These are phyloP conservation scores for Phrynocephalus versicolor DNA, from an alignment of 2,113 vertebrate genomes.

Conservation along the genomic window DNA sequence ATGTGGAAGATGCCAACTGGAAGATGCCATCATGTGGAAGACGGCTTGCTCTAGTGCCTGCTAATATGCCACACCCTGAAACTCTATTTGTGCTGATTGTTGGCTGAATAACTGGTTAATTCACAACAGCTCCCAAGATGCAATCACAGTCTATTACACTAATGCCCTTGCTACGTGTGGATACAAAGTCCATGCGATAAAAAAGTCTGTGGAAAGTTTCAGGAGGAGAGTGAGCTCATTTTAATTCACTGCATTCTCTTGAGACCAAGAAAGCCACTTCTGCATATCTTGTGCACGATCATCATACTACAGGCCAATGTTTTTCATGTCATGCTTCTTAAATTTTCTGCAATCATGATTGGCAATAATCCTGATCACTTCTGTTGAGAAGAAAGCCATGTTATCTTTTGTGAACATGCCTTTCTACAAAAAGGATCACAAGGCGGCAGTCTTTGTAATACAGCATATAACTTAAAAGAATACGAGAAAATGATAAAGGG, in stretches of 20 bases:
- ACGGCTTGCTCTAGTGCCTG: not conserved
- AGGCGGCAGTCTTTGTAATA: not conserved
- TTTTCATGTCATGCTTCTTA: not conserved
- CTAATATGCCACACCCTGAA: not conserved
- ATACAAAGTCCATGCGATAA: constrained; percentile 39
- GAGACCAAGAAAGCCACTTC: not conserved
- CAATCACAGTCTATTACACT: not conserved
- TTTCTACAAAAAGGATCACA: not conserved
- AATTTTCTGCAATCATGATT: not conserved
- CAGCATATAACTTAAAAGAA: too few species aligned
- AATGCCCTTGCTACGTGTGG: not conserved
- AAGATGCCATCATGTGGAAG: not conserved
- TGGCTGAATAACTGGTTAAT: not conserved
- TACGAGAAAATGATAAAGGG: too few species aligned
- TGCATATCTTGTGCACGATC: not conserved
- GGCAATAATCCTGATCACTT: not conserved
- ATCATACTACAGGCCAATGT: not conserved
- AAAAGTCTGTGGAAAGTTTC: constrained; percentile 39
- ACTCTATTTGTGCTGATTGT: constrained; percentile 10
- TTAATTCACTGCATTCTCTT: not conserved
- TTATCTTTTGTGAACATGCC: not conserved
- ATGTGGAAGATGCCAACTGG: not conserved
- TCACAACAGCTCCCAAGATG: constrained; percentile 21
- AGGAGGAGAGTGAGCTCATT: not conserved
- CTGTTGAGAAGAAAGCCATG: not conserved